Conservation (phyloP, 2,797 vertebrate species). For the Pipistrellus kuhlii region DNA sequence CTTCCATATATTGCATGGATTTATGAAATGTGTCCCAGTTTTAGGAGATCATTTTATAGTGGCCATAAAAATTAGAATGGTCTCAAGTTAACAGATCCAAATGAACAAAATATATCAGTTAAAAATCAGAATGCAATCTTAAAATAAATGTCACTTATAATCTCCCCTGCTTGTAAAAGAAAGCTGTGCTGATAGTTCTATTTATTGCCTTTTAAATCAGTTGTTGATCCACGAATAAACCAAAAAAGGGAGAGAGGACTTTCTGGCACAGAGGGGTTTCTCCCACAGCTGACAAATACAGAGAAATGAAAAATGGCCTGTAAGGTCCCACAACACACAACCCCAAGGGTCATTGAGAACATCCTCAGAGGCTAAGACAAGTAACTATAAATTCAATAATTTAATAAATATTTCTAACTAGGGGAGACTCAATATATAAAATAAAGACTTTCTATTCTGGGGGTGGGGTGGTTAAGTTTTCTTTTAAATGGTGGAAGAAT, state of each 20-base stretch:
- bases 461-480: neutral
- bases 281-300: neutral
- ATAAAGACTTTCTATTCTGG: neutral
- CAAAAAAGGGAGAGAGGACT: neutral
- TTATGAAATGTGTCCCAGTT: constrained; percentile 13
- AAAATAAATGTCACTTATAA: constrained; percentile 1
- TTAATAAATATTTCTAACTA: neutral
- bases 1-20: neutral
- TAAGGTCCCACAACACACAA: neutral
- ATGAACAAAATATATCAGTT: neutral
- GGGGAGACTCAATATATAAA: neutral
- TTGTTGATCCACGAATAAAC: neutral
- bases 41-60: constrained; percentile 53
- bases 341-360: neutral
- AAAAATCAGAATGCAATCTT: neutral
- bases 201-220: neutral
- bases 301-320: neutral
- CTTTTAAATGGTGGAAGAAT: neutral
- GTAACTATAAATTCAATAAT: neutral
- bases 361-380: neutral
- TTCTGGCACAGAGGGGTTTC: neutral
- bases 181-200: neutral
- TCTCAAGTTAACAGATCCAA: constrained; percentile 29
- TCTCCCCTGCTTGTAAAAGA: neutral
- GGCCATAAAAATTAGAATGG: constrained; percentile 47